Evolutionary conservation across 1,140 invertebrate genomes (phyloP), one percentile per base, ranked within the genome.

Genomic region (Magallana gigas): DNA sequence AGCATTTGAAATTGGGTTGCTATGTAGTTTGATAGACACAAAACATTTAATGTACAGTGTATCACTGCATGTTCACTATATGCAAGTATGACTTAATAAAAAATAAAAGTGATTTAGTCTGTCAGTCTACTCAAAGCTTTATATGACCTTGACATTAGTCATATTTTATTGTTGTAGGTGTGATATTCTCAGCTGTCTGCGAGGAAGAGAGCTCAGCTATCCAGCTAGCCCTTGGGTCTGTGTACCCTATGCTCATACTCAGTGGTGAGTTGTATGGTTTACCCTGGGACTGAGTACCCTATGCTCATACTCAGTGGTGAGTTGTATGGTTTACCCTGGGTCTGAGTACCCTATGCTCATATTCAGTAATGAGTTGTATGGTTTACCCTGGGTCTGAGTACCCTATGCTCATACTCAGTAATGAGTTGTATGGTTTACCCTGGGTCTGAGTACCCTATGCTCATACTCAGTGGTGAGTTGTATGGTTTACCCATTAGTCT

Each of bases 181-280:
- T 91, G 18, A 86, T 91, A 56, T 89, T 91, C 23, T 98, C 98
- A 0, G 97, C 97, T 57, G 95, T 97, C 3, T 98, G 98, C 93
- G 97, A 98, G 23, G 97, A 97, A 8, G 98, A 99, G 95, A 96
- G 97, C 86, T 98, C 97, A 8, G 98, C 98, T 0, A 99, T 98
- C 0, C 98, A 99, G 94, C 94, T 98, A 88, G 97, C 98, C 0
- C 96, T 99, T 93, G 98, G 98, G 5, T 98, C 97, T 6, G 99
- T 99, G 93, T 96, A 99, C 89, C 98, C 98, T 0, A 98, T 98
- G 92, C 96, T 99, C 12, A 97, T 99, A 92, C 97, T 98, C 0
- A 97, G 98, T 93, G 98, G 97, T 98, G 94, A 95, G 96, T 48
- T 48, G 23, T 23, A 48, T 48, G 36, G 2, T 48, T 80, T 84